Evolutionary conservation across 2,113 vertebrate species (phyloP).

Genomic region (Lasiurus borealis): DNA sequence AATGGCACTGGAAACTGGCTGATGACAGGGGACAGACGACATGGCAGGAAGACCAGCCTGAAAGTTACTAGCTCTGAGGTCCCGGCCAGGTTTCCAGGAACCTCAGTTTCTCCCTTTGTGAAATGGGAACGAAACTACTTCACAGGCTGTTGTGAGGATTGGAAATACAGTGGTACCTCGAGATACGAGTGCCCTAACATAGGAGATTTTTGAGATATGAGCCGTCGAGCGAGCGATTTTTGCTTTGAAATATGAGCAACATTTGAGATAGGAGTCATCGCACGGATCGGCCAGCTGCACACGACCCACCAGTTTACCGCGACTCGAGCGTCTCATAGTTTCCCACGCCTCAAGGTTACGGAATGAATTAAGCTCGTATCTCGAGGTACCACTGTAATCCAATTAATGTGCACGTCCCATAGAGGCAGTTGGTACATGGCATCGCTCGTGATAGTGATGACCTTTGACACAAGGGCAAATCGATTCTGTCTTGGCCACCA

Average conservation of each 20-base stretch:
- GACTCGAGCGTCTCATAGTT: too few relatives aligned
- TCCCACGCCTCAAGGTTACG: too few relatives aligned
- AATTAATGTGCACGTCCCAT: background rate
- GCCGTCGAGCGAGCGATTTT: too few relatives aligned
- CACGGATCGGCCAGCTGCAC: too few relatives aligned
- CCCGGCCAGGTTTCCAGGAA: background rate
- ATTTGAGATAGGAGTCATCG: too few relatives aligned
- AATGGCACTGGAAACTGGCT: background rate
- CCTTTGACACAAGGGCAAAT: conserved; percentile 10
- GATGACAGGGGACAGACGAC: background rate
- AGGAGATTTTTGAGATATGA: too few relatives aligned
- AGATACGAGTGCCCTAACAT: too few relatives aligned
- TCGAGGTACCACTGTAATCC: too few relatives aligned
- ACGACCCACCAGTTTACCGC: too few relatives aligned
- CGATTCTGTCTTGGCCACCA: background rate
- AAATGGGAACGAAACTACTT: background rate
- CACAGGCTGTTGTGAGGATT: background rate
- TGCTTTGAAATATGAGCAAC: too few relatives aligned
- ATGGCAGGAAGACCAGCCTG: background rate
- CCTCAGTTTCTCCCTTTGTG: background rate
- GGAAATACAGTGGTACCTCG: too few relatives aligned
- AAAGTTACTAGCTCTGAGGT: background rate
- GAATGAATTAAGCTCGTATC: too few relatives aligned
- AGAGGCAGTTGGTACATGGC: background rate
- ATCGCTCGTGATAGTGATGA: background rate